These are phyloP conservation scores for Ichneumon xanthorius DNA, from an alignment of 2,888 invertebrate species.

Conservation along the genomic window DNA sequence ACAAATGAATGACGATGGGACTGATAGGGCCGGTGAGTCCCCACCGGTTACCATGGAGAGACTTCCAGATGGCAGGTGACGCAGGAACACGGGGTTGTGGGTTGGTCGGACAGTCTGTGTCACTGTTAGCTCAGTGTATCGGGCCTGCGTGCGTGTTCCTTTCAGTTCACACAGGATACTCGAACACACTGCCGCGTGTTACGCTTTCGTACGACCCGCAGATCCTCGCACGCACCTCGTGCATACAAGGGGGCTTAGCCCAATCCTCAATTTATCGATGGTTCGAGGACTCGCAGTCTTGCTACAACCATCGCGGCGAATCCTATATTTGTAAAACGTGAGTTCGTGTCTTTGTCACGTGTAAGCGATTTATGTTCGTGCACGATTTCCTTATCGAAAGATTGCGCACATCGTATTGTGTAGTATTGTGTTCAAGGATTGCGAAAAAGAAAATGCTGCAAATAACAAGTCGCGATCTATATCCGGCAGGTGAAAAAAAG, in stretches of 20 bases:
- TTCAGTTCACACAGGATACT: slow-evolving; percentile 46
- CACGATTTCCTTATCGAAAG: neutral
- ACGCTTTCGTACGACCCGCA: slow-evolving; percentile 41
- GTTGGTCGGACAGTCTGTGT: slow-evolving; percentile 48
- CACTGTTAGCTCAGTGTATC: slow-evolving; percentile 20
- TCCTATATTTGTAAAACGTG: slow-evolving; percentile 5
- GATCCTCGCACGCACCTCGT: slow-evolving; percentile 23
- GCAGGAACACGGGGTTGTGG: slow-evolving; percentile 44
- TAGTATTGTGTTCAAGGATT: neutral
- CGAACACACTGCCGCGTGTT: slow-evolving; percentile 7
- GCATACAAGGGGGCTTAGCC: slow-evolving; percentile 24
- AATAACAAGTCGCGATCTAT: neutral
- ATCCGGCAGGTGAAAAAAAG: neutral
- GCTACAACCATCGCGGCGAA: neutral
- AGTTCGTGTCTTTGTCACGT: slow-evolving; percentile 1
- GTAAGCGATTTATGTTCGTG: neutral
- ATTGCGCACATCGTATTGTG: slow-evolving; percentile 4
- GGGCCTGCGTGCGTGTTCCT: slow-evolving; percentile 45
- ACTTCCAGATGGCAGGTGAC: slow-evolving; percentile 50
- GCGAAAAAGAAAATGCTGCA: slow-evolving; percentile 2
- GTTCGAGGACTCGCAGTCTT: slow-evolving; percentile 38
- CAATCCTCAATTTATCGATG: slow-evolving; percentile 11
- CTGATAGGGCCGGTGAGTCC: slow-evolving; percentile 42
- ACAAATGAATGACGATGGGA: slow-evolving; percentile 55
- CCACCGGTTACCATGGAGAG: slow-evolving; percentile 41